Percentiles rank a stretch among this genome's conserved stretches.
phyloP scores from a whole-genome alignment of 2,797 vertebrate genomes.

The Setipinna tenuifilis region DNA sequence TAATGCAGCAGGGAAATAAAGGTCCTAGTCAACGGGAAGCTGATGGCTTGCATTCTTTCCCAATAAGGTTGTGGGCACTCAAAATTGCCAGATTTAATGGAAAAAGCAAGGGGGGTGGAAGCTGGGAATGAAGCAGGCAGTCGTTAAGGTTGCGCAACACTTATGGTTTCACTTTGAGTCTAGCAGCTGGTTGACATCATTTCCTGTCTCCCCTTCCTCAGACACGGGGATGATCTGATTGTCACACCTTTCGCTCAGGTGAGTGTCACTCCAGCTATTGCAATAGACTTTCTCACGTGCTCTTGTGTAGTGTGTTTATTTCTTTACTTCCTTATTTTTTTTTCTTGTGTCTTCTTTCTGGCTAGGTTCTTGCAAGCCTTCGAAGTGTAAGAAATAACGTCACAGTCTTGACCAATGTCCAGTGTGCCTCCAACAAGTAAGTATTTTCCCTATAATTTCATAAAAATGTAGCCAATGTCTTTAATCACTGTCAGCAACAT shows the following conservation, averaged over 20 bases:
- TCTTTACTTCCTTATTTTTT: background rate
- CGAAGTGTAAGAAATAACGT: slow-evolving; percentile 97
- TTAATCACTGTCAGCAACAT: background rate
- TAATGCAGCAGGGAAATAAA: slow-evolving; percentile 24
- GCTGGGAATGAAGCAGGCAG: background rate
- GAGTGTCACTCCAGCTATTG: slow-evolving; percentile 42
- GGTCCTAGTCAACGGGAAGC: background rate
- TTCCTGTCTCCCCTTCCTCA: slow-evolving; percentile 55
- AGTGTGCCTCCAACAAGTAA: slow-evolving; percentile 95
- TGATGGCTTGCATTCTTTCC: background rate
- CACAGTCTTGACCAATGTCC: slow-evolving; percentile 92
- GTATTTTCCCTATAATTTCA: slow-evolving; percentile 47
- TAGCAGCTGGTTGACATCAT: slow-evolving; percentile 12
- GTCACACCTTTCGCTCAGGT: slow-evolving; percentile 99
- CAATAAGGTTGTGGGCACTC: background rate
- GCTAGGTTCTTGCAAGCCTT: slow-evolving; percentile 93
- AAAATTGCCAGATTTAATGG: background rate
- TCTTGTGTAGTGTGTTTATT: too few species aligned
- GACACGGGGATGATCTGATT: slow-evolving; percentile 98
- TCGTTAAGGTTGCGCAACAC: background rate
- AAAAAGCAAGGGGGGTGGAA: background rate
- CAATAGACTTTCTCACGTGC: background rate
- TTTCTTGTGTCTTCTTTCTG: slow-evolving; percentile 37
- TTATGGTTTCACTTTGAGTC: background rate
- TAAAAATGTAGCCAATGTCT: too few species aligned